Percentiles rank a stretch among this genome's conserved stretches.
Conservation (phyloP, 2,888 invertebrate species). For the Pyrgus malvae region DNA sequence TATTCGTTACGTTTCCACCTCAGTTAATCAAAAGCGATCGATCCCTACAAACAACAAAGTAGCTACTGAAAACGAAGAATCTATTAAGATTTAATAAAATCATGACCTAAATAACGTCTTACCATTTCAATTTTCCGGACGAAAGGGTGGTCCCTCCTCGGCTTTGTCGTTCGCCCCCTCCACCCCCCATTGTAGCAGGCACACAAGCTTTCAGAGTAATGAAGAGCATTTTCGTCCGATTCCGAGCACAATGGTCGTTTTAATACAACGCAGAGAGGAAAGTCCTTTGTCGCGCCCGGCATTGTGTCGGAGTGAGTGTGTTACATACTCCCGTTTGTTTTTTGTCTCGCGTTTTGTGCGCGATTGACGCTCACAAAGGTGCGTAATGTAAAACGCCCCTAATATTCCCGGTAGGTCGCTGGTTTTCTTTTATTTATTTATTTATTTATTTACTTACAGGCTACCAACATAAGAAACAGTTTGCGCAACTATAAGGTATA, state of each 20-base stretch:
- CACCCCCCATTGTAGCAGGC: conserved; percentile 75
- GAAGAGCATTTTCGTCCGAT: conserved; percentile 83
- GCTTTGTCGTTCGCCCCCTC: conserved; percentile 63
- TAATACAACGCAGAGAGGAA: conserved; percentile 79
- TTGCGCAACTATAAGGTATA: too few species aligned
- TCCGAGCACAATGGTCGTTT: conserved; percentile 73
- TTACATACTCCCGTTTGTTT: conserved; percentile 63
- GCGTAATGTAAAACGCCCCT: conserved; percentile 44
- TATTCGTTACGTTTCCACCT: too few species aligned
- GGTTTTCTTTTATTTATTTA: too few species aligned
- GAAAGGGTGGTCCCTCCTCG: conserved; percentile 74
- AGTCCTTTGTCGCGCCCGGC: conserved; percentile 65
- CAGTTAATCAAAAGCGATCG: too few species aligned
- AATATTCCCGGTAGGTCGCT: conserved; percentile 1
- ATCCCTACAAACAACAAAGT: too few species aligned
- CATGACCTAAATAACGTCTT: conserved; percentile 80
- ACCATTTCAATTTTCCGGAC: conserved; percentile 80
- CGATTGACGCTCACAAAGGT: conserved; percentile 68
- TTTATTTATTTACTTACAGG: too few species aligned
- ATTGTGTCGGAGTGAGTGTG: conserved; percentile 74
- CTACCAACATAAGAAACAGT: too few species aligned
- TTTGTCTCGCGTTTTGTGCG: conserved; percentile 53
- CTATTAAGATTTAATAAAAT: conserved; percentile 75
- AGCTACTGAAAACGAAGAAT: conserved; percentile 40
- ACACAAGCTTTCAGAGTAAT: conserved; percentile 82